Evolutionary conservation across 2,888 invertebrate species (phyloP).

Genomic region (Zygothrica quintamaculata): DNA sequence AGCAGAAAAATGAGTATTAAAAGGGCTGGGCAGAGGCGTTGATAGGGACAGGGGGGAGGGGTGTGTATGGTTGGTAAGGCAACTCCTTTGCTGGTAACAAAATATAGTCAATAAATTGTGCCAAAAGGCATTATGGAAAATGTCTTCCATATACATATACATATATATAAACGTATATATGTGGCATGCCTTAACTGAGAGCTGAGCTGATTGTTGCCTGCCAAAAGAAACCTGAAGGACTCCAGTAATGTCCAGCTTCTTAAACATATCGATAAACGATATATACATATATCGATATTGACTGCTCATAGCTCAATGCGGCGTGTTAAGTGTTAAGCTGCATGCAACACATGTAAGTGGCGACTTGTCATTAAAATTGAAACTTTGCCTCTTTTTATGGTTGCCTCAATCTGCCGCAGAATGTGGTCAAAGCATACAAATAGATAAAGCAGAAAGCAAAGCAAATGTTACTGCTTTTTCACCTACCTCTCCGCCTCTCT

Average conservation of each 20-base stretch:
- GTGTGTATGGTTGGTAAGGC: conserved; percentile 51
- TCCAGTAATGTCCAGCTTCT: too few relatives aligned
- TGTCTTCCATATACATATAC: conserved; percentile 27
- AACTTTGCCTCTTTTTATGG: conserved; percentile 71
- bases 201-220: too few relatives aligned
- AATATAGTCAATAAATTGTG: conserved; percentile 58
- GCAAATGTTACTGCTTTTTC: conserved; percentile 34
- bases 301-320: too few relatives aligned
- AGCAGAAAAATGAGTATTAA: neutral
- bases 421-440: conserved; percentile 10
- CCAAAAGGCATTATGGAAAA: conserved; percentile 56
- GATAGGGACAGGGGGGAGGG: neutral
- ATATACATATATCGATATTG: too few relatives aligned
- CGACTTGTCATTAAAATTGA: conserved; percentile 77
- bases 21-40: neutral
- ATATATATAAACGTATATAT: too few relatives aligned
- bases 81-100: conserved; percentile 45
- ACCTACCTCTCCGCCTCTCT: conserved; percentile 25
- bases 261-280: too few relatives aligned
- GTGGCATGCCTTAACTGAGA: too few relatives aligned
- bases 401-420: conserved; percentile 50
- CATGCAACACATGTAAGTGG: conserved; percentile 60
- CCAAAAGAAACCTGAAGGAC: too few relatives aligned
- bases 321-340: conserved; percentile 32
- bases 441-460: conserved; percentile 21